Conservation (phyloP, 1,140 invertebrate genomes). For the Lepidostoma basale region DNA sequence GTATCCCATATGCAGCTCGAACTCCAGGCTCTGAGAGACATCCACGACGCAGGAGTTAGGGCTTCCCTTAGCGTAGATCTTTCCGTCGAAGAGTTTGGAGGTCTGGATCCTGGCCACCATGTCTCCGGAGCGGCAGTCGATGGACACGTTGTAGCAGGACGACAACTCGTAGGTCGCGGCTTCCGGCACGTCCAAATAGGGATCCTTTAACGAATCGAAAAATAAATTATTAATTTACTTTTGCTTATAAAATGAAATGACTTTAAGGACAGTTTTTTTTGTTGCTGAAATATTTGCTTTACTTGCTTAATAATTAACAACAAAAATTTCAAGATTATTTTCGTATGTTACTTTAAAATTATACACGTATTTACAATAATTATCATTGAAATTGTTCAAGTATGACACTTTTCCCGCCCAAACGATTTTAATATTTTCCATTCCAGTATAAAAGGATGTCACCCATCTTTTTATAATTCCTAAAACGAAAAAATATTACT, state of each 20-base stretch:
- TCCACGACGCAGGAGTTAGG: slow-evolving; percentile 91
- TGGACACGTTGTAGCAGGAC: slow-evolving; percentile 93
- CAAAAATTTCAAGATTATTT: no score
- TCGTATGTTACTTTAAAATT: no score
- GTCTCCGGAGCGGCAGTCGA: slow-evolving; percentile 88
- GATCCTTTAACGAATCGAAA: slow-evolving; percentile 69
- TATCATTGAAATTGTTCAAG: no score
- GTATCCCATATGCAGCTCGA: slow-evolving; percentile 89
- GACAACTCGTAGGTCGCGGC: slow-evolving; percentile 90
- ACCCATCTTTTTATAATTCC: no score
- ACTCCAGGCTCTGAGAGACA: slow-evolving; percentile 81
- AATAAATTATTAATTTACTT: neutral
- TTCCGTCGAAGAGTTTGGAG: slow-evolving; percentile 90
- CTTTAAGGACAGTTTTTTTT: no score
- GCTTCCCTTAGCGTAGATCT: slow-evolving; percentile 91
- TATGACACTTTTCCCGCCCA: no score
- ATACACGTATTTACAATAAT: no score
- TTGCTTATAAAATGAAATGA: no score
- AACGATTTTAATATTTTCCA: no score
- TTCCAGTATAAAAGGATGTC: no score
- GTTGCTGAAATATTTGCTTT: neutral
- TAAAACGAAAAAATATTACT: no score
- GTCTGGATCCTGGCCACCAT: slow-evolving; percentile 93
- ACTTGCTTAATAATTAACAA: neutral
- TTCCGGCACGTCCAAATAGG: slow-evolving; percentile 87